Evolutionary conservation across 2,113 vertebrate species (phyloP), one percentile per base, ranked within the genome.

Genomic region (Zosterops lateralis): DNA sequence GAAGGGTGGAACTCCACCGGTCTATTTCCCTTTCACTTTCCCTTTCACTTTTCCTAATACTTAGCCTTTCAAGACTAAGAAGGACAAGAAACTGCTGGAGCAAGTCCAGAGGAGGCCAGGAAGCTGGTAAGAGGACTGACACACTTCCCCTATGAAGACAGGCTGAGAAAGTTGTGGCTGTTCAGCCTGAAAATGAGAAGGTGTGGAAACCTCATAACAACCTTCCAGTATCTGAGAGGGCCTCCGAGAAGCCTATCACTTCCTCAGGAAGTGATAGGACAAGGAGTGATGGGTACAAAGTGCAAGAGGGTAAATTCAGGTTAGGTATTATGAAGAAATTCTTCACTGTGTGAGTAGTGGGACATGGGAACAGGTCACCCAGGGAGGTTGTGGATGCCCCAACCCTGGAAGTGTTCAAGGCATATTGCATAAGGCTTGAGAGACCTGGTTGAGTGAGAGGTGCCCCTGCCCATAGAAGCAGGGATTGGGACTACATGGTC

Each of bases 361-460:
- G 56, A 62, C 16, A 17, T 0, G 5, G 40, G 2, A 14, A 21
- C 25, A 42, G 20, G 10, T 71, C 40, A 2, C 17, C 34, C 14
- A 34, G 11, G 17, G 48, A 56, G 4, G 6, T 5, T 36, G 19
- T 70, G 16, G 40, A 17, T n/a, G 10, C 3, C 64, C 12, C 16
- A 77, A 1, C 3, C 15, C n/a, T 56, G 16, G 8, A 2, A 21
- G 7, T 34, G 14, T 42, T 64, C 17, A 64, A 50, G 20, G 17
- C 20, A 48, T 0, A 0, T 17, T 64, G 20, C 14, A 48, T 14
- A 48, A 50, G 31, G 7, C 9, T 72, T 56, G 42, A 87, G 50
- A 40, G 12, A 34, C 17, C 20, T 48, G 11, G 6, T 22, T 0
- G 0, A 48, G 12, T 17, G 12, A 62, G 13, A 71, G 6, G 6